Conservation (phyloP, 2,113 vertebrate species). For the Hepsetus odoe region DNA sequence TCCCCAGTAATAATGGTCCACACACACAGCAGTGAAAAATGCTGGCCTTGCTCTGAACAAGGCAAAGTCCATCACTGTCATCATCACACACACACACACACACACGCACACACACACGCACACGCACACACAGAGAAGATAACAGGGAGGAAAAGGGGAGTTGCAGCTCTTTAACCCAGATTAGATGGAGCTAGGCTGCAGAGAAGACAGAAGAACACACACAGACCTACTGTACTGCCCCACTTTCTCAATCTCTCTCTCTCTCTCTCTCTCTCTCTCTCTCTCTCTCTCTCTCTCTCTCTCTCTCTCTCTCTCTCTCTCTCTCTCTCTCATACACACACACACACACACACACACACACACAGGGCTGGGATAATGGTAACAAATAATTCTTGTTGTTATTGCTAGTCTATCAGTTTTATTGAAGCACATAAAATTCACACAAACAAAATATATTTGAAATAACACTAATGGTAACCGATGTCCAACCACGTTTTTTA, state of each 20-base stretch:
- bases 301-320: constrained; percentile 61
- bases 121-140: constrained; percentile 12
- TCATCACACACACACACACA: constrained; percentile 2
- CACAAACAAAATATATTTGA: too few relatives aligned
- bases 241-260: constrained; percentile 47
- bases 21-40: constrained; percentile 59
- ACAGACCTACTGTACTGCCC: background rate
- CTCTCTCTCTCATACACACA: constrained; percentile 48
- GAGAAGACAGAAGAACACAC: background rate
- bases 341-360: constrained; percentile 16
- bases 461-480: too few relatives aligned
- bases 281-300: background rate
- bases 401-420: too few relatives aligned
- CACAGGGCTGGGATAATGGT: background rate
- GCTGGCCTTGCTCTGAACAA: constrained; percentile 37
- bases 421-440: too few relatives aligned
- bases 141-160: constrained; percentile 26
- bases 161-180: constrained; percentile 42
- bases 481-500: too few relatives aligned
- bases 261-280: constrained; percentile 60
- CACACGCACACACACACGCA: constrained; percentile 20
- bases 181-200: constrained; percentile 32
- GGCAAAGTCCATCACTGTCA: constrained; percentile 46
- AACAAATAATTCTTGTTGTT: constrained; percentile 37
- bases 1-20: constrained; percentile 36